phyloP scores from a whole-genome alignment of 2,113 vertebrate species.

The Ornithorhynchus anatinus region DNA sequence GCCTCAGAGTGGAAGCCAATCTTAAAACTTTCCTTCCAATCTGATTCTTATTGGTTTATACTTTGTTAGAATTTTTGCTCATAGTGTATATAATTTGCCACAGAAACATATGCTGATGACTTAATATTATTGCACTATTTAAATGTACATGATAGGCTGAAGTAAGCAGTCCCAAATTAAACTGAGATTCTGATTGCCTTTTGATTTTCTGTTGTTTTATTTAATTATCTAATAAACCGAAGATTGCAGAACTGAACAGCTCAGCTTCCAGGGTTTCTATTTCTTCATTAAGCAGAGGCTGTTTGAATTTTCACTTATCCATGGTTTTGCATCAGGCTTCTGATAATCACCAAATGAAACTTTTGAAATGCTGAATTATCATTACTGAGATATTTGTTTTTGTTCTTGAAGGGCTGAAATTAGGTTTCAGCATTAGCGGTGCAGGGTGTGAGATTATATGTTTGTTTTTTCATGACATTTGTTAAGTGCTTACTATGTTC shows the following conservation, averaged over 20 bases:
- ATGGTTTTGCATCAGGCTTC: background rate
- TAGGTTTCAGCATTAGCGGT: too few species aligned
- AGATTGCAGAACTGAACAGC: background rate
- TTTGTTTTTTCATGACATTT: too few species aligned
- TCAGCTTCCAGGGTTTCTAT: background rate
- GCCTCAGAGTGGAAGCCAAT: too few species aligned
- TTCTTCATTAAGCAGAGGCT: background rate
- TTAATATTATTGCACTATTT: background rate
- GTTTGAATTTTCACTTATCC: background rate
- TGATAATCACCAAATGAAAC: background rate
- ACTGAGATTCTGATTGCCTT: background rate
- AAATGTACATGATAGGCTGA: background rate
- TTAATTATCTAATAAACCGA: background rate
- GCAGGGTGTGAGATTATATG: too few species aligned
- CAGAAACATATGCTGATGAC: background rate
- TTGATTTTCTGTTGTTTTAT: slow-evolving; percentile 1
- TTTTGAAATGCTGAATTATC: background rate
- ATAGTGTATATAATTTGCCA: too few species aligned
- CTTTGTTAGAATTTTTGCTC: too few species aligned
- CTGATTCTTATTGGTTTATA: too few species aligned
- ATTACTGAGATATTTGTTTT: slow-evolving; percentile 2
- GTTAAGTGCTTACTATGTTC: too few species aligned
- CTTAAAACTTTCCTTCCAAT: too few species aligned
- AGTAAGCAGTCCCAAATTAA: background rate
- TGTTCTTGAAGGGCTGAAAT: too few species aligned